A percentile compares a stretch with the other conserved stretches of the same genome.
Conservation (phyloP, 2,113 vertebrate species). For the Anseranas semipalmata region DNA sequence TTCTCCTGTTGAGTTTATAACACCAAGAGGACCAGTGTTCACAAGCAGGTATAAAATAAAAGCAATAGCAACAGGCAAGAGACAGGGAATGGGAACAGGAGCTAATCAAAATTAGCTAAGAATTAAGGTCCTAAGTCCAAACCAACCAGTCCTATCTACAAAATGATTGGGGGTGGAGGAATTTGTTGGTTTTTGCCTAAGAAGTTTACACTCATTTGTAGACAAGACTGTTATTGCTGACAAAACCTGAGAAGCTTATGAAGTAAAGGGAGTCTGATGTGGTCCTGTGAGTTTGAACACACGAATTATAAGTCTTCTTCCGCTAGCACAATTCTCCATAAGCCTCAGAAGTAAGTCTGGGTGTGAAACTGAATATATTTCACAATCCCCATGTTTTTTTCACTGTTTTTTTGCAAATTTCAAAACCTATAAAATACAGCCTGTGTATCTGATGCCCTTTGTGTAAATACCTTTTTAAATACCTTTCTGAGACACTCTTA, state of each 20-base stretch:
- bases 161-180: background rate
- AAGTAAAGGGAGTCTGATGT: background rate
- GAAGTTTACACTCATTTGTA: background rate
- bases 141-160: background rate
- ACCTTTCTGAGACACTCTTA: background rate
- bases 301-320: background rate
- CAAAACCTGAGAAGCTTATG: background rate
- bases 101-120: background rate
- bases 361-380: background rate
- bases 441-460: background rate
- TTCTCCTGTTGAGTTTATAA: background rate
- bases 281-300: background rate
- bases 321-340: background rate
- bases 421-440: background rate
- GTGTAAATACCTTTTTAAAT: background rate
- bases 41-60: background rate
- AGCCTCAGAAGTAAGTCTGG: background rate
- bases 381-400: background rate
- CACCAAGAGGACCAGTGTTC: background rate
- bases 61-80: background rate
- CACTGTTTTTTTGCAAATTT: background rate
- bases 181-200: background rate
- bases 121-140: background rate
- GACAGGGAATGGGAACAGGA: background rate
- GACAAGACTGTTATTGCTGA: background rate